These are phyloP conservation scores for Hylia prasina DNA, from an alignment of 2,113 vertebrate genomes.

Conservation along the genomic window DNA sequence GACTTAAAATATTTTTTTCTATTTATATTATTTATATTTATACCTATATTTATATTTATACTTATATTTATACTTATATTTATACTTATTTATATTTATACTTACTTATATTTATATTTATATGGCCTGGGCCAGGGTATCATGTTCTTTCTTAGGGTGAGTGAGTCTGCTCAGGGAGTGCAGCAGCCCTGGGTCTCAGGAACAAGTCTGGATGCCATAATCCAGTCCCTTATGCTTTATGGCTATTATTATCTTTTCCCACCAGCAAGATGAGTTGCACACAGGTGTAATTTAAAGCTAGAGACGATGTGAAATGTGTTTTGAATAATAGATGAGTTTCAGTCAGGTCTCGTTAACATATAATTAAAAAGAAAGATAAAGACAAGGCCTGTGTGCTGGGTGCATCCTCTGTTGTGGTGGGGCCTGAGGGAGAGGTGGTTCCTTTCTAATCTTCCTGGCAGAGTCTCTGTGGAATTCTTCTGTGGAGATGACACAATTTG, in stretches of 20 bases:
- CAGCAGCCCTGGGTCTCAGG: background rate
- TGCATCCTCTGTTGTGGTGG: background rate
- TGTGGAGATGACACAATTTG: background rate
- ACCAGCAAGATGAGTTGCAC: background rate
- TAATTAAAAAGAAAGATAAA: constrained; percentile 48
- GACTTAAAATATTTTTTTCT: background rate
- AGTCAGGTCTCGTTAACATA: background rate
- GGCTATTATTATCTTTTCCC: background rate
- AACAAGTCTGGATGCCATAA: background rate
- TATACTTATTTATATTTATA: too few relatives aligned
- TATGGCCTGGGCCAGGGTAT: background rate
- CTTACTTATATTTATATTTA: too few relatives aligned
- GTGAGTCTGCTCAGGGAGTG: background rate
- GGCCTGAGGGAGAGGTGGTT: background rate
- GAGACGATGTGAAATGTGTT: background rate
- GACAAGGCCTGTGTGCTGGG: background rate
- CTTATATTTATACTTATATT: too few relatives aligned
- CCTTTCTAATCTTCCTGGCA: background rate
- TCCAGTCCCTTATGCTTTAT: background rate
- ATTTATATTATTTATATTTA: too few relatives aligned
- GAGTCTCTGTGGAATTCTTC: background rate
- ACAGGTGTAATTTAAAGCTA: constrained; percentile 23
- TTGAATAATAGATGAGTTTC: constrained; percentile 15
- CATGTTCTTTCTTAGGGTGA: background rate
- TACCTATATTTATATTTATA: too few relatives aligned